A percentile compares a stretch with the other conserved stretches of the same genome.
phyloP scores from a whole-genome alignment of 1,140 invertebrate species.

The Frieseomelitta varia region DNA sequence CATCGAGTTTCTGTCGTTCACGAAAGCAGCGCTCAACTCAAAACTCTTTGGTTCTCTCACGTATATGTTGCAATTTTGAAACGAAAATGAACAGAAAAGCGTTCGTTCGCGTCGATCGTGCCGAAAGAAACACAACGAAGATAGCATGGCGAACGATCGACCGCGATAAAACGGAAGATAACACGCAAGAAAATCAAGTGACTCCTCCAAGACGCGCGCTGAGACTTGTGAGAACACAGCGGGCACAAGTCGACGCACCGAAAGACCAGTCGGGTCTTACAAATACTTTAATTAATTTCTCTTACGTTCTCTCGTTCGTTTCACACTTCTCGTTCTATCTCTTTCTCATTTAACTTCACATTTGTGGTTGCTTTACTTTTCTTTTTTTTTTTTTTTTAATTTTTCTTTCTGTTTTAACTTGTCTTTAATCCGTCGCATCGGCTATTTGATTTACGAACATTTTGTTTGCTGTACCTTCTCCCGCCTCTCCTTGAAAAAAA shows the following conservation, averaged over 20 bases:
- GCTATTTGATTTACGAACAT: constrained; percentile 84
- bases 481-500: constrained; percentile 24
- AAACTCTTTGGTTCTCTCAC: too few relatives aligned
- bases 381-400: constrained; percentile 59
- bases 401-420: constrained; percentile 73
- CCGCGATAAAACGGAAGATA: constrained; percentile 11
- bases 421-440: constrained; percentile 67
- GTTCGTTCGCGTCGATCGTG: not conserved
- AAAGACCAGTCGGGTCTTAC: not conserved
- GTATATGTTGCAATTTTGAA: not conserved
- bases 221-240: constrained; percentile 41
- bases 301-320: not conserved
- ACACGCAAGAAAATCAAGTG: constrained; percentile 73
- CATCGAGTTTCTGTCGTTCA: constrained; percentile 24
- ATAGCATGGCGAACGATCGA: not conserved
- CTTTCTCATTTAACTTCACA: constrained; percentile 1
- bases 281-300: not conserved
- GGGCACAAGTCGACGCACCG: not conserved
- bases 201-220: constrained; percentile 53
- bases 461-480: constrained; percentile 85
- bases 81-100: not conserved
- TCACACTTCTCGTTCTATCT: not conserved
- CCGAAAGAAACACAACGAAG: not conserved
- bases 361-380: constrained; percentile 47
- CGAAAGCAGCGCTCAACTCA: constrained; percentile 9